phyloP scores from a whole-genome alignment of 2,113 vertebrate genomes.

The Parotia lawesii region DNA sequence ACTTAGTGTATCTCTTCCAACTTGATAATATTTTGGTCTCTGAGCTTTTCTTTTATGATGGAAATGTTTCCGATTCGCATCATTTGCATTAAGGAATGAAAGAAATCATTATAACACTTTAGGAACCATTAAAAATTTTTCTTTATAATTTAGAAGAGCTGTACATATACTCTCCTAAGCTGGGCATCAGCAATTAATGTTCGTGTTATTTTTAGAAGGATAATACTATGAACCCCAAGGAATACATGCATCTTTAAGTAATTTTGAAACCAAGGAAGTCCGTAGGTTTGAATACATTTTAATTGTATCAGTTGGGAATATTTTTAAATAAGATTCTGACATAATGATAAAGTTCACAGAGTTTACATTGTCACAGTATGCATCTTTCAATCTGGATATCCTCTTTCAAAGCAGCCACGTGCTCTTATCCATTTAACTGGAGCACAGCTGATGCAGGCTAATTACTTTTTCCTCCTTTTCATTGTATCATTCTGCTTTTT shows the following conservation, averaged over 20 bases:
- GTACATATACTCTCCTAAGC: neutral
- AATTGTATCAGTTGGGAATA: conserved; percentile 22
- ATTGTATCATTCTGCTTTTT: conserved; percentile 14
- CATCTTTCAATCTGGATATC: neutral
- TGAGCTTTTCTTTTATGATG: neutral
- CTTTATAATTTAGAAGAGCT: neutral
- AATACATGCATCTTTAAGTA: neutral
- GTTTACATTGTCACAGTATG: neutral
- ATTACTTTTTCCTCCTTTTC: conserved; percentile 6
- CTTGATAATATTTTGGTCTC: neutral
- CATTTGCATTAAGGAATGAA: neutral
- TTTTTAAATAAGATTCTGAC: neutral
- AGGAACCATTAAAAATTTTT: neutral
- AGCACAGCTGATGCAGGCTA: conserved; percentile 34
- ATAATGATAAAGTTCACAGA: neutral
- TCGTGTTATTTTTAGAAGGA: neutral
- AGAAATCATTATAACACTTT: neutral
- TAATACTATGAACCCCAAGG: neutral
- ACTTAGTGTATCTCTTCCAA: neutral
- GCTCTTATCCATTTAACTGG: conserved; percentile 8
- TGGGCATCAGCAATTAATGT: neutral
- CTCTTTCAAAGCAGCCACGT: conserved; percentile 16
- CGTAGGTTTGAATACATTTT: neutral
- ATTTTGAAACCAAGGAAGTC: neutral
- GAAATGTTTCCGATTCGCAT: neutral